Percentiles rank a stretch among this genome's conserved stretches.
Evolutionary conservation across 2,113 vertebrate genomes (phyloP).

Genomic region (Hemichromis elongatus): DNA sequence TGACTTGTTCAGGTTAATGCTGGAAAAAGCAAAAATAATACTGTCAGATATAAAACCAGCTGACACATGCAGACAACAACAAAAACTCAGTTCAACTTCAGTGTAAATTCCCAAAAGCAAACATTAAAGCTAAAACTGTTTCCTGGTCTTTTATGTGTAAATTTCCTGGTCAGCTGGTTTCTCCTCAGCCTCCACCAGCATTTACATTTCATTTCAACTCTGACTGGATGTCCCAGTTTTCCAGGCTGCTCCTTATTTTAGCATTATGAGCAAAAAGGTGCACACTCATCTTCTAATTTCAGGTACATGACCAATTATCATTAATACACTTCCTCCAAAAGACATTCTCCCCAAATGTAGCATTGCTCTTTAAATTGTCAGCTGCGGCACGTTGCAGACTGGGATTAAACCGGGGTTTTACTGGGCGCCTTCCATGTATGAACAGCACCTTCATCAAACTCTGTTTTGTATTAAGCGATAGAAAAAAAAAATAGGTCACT

Average conservation of each 20-base stretch:
- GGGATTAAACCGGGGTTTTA: neutral
- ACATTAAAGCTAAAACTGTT: neutral
- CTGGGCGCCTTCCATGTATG: neutral
- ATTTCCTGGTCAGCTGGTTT: neutral
- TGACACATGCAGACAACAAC: neutral
- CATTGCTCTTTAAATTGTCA: neutral
- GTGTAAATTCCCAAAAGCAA: neutral
- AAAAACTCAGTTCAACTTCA: neutral
- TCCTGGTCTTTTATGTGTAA: neutral
- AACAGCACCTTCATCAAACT: neutral
- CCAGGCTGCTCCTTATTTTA: neutral
- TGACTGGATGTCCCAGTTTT: neutral
- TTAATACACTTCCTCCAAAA: neutral
- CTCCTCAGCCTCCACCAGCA: neutral
- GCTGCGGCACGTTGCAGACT: neutral
- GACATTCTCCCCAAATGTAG: neutral
- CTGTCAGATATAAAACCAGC: neutral
- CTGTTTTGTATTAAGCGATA: neutral
- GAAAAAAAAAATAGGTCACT: conserved; percentile 34
- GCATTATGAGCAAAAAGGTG: neutral
- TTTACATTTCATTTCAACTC: neutral
- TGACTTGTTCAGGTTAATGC: neutral
- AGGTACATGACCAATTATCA: neutral
- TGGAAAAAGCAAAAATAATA: neutral
- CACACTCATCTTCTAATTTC: neutral